Percentiles rank a stretch among this genome's conserved stretches.
Evolutionary conservation across 2,888 invertebrate genomes (phyloP).

Genomic region (Neuroscelio doddi): DNA sequence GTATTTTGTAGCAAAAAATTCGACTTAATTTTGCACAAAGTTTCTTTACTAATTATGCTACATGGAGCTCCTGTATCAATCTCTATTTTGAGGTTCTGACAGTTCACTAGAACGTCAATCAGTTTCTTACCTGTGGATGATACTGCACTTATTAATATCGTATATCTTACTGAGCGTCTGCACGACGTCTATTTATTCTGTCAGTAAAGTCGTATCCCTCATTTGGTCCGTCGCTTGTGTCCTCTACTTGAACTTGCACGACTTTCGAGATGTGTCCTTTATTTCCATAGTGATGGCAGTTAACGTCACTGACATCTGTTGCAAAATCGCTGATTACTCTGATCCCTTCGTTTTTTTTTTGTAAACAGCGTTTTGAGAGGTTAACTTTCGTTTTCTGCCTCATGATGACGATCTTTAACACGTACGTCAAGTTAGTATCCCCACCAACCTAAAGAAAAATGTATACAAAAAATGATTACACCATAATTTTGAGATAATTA

Average conservation of each 20-base stretch:
- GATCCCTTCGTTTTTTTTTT: no score
- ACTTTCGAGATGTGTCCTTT: slow-evolving; percentile 21
- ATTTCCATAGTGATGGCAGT: slow-evolving; percentile 2
- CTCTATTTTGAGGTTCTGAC: slow-evolving; percentile 11
- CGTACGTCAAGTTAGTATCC: no score
- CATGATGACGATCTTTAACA: no score
- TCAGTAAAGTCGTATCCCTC: not conserved
- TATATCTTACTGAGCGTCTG: slow-evolving; percentile 9
- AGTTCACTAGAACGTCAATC: slow-evolving; percentile 21
- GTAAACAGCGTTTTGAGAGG: no score
- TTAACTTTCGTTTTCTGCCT: no score
- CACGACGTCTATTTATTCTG: slow-evolving; percentile 13
- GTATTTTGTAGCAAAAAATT: slow-evolving; percentile 11
- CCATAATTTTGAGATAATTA: no score
- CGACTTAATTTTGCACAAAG: slow-evolving; percentile 1
- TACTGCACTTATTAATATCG: not conserved
- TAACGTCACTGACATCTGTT: slow-evolving; percentile 1
- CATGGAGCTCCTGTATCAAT: slow-evolving; percentile 34
- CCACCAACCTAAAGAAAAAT: no score
- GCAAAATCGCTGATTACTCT: no score
- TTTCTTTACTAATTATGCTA: slow-evolving; percentile 14
- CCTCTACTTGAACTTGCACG: slow-evolving; percentile 4
- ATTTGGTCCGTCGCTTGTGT: not conserved
- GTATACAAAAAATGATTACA: no score
- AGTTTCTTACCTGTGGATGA: slow-evolving; percentile 10